phyloP scores from a whole-genome alignment of 2,113 vertebrate genomes.

The Plotosus lineatus region DNA sequence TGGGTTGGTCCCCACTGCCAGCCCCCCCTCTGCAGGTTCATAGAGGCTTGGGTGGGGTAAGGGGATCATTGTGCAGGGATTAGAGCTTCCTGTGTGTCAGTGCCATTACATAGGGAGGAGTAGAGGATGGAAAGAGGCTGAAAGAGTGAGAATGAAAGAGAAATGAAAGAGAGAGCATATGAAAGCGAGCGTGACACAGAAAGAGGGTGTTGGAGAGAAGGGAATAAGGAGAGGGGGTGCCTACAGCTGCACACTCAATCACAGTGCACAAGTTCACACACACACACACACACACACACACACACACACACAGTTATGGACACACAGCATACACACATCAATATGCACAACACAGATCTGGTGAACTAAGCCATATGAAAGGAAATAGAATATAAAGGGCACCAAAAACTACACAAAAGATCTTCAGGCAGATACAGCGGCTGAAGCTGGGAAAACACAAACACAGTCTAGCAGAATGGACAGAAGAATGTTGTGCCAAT shows the following conservation, averaged over 20 bases:
- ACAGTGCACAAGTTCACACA: slow-evolving; percentile 68
- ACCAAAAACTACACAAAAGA: slow-evolving; percentile 69
- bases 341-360: slow-evolving; percentile 56
- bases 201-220: slow-evolving; percentile 52
- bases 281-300: slow-evolving; percentile 59
- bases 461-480: slow-evolving; percentile 55
- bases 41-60: slow-evolving; percentile 67
- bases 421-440: slow-evolving; percentile 54
- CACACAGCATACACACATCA: slow-evolving; percentile 53
- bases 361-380: slow-evolving; percentile 72
- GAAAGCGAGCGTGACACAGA: slow-evolving; percentile 72
- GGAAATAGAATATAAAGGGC: slow-evolving; percentile 57
- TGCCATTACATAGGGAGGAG: slow-evolving; percentile 71
- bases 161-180: slow-evolving; percentile 73
- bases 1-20: slow-evolving; percentile 69
- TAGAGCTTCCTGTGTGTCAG: slow-evolving; percentile 81
- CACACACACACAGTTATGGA: slow-evolving; percentile 46
- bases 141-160: slow-evolving; percentile 74
- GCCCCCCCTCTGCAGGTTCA: slow-evolving; percentile 68
- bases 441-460: slow-evolving; percentile 36
- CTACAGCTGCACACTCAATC: slow-evolving; percentile 78
- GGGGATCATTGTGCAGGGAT: slow-evolving; percentile 75
- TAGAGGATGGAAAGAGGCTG: slow-evolving; percentile 62
- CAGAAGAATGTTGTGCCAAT: slow-evolving; percentile 13
- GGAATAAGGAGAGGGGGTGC: slow-evolving; percentile 55